These are phyloP conservation scores for Polia nebulosa DNA, from an alignment of 2,888 invertebrate genomes.

Conservation along the genomic window DNA sequence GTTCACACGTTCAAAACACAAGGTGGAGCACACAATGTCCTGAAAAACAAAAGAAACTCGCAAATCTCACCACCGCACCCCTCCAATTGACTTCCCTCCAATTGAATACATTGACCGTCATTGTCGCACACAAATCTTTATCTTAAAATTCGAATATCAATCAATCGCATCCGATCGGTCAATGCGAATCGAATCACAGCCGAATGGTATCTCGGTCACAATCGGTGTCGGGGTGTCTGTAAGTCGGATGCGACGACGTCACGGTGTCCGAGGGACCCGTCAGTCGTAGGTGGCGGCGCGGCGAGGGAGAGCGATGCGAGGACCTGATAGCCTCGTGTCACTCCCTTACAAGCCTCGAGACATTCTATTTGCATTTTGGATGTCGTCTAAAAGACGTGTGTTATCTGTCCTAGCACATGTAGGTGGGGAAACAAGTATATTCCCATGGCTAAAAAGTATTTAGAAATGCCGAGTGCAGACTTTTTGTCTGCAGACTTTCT, in stretches of 20 bases:
- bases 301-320: slow-evolving; percentile 64
- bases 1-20: slow-evolving; percentile 13
- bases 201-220: slow-evolving; percentile 81
- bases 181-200: slow-evolving; percentile 79
- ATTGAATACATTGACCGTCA: slow-evolving; percentile 50
- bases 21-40: slow-evolving; percentile 36
- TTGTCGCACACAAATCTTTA: slow-evolving; percentile 64
- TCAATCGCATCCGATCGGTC: slow-evolving; percentile 75
- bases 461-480: slow-evolving; percentile 55
- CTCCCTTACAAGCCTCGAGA: slow-evolving; percentile 80
- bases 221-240: slow-evolving; percentile 80
- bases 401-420: slow-evolving; percentile 70
- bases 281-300: slow-evolving; percentile 66
- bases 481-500: slow-evolving; percentile 59
- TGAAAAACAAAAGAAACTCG: slow-evolving; percentile 42
- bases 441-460: slow-evolving; percentile 53
- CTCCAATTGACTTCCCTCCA: slow-evolving; percentile 58
- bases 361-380: slow-evolving; percentile 84
- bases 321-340: slow-evolving; percentile 77
- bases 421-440: slow-evolving; percentile 71
- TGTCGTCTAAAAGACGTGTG: slow-evolving; percentile 73
- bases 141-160: slow-evolving; percentile 77
- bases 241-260: slow-evolving; percentile 69
- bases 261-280: slow-evolving; percentile 64
- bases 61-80: slow-evolving; percentile 43